Base-by-base conservation (phyloP, 2,888 invertebrate species). In the Leptinotarsa tumamoca region DNA sequence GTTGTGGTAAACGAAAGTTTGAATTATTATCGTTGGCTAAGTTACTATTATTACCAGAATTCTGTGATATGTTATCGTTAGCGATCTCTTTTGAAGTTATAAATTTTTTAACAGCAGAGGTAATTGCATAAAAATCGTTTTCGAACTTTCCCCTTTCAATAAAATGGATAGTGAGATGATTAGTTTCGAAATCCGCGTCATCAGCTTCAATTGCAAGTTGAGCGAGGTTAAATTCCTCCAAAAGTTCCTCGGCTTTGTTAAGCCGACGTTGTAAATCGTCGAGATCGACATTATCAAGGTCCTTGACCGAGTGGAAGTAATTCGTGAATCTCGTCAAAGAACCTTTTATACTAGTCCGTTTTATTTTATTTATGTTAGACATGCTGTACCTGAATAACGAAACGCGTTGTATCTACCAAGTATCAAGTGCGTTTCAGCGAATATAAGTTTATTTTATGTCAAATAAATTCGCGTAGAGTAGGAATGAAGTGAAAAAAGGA, bases 141-240 rank as follows among this genome's bases (percentile, higher is more conserved):
- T 70, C 63, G 23, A 63, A 71, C 27, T 15, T 14, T 5, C 15
- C 21, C 21, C 51, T 68, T 68, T 68, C 68, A 50, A 2, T n/a
- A 18, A 18, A 58, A 21, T 21, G 56, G 15, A 58, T 58, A 18
- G 56, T 58, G 13, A 3, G 13, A 58, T 58, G 18, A 58, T 58
- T 58, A 58, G 56, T 58, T 58, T 58, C 56, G 18, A 52, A 52
- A 52, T 52, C 52, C 52, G 52, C 14, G 14, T 52, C 52, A 52
- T 52, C 67, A 7, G n/a, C 49, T n/a, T 67, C 50, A 68, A 68
- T 68, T 68, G 68, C 68, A 21, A 68, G 68, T n/a, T 68, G 68
- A 68, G 23, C 68, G 17, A 14, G 7, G 51, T 68, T 50, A 23
- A 68, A 68, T 4, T 50, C 51, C 27, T 68, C 50, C 52, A 68